phyloP scores from a whole-genome alignment of 2,113 vertebrate genomes.

The Mesocricetus auratus region DNA sequence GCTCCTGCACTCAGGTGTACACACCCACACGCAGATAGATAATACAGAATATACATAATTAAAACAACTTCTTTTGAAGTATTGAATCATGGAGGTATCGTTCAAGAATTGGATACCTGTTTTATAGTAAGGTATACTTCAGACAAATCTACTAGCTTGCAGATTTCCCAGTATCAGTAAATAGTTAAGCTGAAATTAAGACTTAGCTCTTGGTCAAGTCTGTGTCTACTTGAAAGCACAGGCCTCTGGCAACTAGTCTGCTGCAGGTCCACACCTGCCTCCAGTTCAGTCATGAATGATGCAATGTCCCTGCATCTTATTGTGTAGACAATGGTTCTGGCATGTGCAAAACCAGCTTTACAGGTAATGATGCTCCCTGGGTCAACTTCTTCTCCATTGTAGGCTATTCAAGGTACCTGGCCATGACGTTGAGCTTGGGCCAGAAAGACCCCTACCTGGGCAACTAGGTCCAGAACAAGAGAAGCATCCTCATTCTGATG shows the following conservation, averaged over 20 bases:
- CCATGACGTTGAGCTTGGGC: background rate
- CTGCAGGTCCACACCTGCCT: background rate
- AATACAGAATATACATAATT: background rate
- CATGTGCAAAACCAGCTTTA: background rate
- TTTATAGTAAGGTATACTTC: background rate
- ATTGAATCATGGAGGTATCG: background rate
- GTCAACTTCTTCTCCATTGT: background rate
- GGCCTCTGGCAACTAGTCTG: background rate
- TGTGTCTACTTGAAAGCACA: background rate
- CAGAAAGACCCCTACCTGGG: background rate
- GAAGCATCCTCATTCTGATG: background rate
- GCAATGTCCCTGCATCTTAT: background rate
- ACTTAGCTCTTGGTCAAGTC: background rate
- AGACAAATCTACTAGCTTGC: conserved; percentile 22
- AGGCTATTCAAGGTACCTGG: background rate
- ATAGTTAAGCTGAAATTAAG: conserved; percentile 40
- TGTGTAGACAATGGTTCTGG: background rate
- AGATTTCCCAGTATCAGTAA: background rate
- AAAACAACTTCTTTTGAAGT: background rate
- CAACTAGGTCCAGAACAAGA: background rate
- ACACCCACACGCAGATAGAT: background rate
- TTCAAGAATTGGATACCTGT: background rate
- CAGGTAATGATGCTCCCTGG: too few relatives aligned
- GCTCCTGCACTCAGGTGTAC: background rate
- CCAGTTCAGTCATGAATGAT: background rate